A percentile compares a stretch with the other conserved stretches of the same genome.
Conservation (phyloP, 2,797 vertebrate species). For the Anas bahamensis region DNA sequence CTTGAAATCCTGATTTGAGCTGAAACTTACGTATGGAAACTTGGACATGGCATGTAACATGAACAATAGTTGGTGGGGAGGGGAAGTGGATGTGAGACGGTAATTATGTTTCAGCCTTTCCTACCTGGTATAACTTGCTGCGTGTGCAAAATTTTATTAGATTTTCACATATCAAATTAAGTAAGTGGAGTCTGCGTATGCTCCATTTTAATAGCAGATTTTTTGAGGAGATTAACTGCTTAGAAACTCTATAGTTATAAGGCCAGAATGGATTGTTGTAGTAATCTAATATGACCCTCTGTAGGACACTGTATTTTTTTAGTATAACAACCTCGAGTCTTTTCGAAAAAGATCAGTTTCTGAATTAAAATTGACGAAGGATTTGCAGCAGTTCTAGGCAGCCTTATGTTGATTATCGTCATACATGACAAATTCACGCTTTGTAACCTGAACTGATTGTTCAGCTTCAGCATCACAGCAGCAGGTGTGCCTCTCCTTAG, state of each 20-base stretch:
- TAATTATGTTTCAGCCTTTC: background rate
- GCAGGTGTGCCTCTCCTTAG: background rate
- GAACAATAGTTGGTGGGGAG: background rate
- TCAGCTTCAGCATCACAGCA: background rate
- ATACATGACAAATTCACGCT: background rate
- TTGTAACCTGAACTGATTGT: background rate
- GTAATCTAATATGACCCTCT: background rate
- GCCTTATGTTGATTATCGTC: background rate
- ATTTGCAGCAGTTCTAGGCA: background rate
- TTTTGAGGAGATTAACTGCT: slow-evolving; percentile 42
- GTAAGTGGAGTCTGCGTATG: background rate
- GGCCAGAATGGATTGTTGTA: background rate
- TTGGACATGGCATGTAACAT: background rate
- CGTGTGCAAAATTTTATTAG: slow-evolving; percentile 28
- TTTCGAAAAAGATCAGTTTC: background rate
- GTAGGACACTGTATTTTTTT: background rate
- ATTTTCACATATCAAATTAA: slow-evolving; percentile 8
- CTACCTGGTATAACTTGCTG: background rate
- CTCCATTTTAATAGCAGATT: background rate
- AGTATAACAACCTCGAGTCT: background rate
- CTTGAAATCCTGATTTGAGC: background rate
- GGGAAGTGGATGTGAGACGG: background rate
- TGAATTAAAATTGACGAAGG: background rate
- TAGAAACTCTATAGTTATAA: background rate
- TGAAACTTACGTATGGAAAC: background rate